These are phyloP conservation scores for Cebus imitator DNA, from an alignment of 2,113 vertebrate genomes.

Conservation along the genomic window DNA sequence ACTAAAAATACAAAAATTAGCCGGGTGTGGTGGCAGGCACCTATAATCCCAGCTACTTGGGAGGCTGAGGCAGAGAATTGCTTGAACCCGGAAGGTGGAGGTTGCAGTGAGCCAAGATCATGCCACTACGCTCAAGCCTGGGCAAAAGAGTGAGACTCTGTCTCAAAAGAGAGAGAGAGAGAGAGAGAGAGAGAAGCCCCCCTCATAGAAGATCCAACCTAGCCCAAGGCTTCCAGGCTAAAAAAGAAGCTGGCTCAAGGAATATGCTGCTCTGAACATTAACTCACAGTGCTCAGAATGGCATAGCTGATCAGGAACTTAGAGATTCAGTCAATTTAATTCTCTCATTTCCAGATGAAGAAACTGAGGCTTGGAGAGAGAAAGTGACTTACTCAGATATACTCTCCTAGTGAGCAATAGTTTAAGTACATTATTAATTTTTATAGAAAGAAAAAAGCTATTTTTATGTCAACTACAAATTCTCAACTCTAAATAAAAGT, in stretches of 20 bases:
- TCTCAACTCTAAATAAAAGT: slow-evolving; percentile 26
- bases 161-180: neutral
- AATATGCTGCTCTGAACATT: neutral
- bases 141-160: too few relatives aligned
- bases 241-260: neutral
- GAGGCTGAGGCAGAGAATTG: too few relatives aligned
- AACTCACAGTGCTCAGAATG: neutral
- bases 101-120: too few relatives aligned
- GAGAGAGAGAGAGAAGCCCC: neutral
- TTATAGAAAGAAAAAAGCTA: neutral
- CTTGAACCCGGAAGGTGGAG: too few relatives aligned
- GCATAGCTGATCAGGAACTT: neutral
- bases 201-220: neutral
- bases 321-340: neutral
- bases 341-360: neutral
- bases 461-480: neutral
- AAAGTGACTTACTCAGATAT: neutral
- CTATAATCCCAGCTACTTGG: too few relatives aligned
- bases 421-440: neutral
- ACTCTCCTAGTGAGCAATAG: neutral
- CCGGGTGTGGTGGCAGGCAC: too few relatives aligned
- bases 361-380: neutral
- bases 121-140: too few relatives aligned
- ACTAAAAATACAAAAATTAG: too few relatives aligned
- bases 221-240: neutral